Evolutionary conservation across 2,113 vertebrate species (phyloP).

Genomic region (Ptilonorhynchus violaceus): DNA sequence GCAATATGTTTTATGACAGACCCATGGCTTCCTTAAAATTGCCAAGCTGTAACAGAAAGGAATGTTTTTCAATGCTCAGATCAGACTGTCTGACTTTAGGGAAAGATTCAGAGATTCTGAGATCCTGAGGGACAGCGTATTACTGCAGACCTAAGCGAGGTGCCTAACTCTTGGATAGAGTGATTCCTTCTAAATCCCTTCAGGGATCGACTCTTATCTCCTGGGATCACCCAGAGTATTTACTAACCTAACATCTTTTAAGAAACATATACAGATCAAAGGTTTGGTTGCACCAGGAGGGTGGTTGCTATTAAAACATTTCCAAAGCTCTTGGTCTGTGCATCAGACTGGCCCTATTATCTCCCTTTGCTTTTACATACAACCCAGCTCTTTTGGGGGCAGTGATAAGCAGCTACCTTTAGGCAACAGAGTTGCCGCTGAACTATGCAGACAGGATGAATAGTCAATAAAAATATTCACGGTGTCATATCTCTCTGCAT

Average conservation of each 20-base stretch:
- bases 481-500: neutral
- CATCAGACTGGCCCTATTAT: neutral
- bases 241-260: neutral
- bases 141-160: neutral
- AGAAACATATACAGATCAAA: neutral
- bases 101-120: neutral
- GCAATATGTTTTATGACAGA: neutral
- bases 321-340: neutral
- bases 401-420: neutral
- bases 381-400: neutral
- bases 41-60: neutral
- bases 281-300: neutral
- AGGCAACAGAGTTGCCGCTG: neutral
- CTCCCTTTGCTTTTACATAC: neutral
- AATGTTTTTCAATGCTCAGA: neutral
- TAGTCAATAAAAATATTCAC: neutral
- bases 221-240: neutral
- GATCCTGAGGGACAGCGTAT: neutral
- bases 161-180: neutral
- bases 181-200: neutral
- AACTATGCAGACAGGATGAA: neutral
- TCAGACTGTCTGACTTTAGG: neutral
- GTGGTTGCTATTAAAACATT: neutral
- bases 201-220: neutral
- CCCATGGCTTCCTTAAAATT: neutral